Evolutionary conservation across 2,113 vertebrate species (phyloP), one percentile per base, ranked within the genome.

Genomic region (Thalassoma bifasciatum): DNA sequence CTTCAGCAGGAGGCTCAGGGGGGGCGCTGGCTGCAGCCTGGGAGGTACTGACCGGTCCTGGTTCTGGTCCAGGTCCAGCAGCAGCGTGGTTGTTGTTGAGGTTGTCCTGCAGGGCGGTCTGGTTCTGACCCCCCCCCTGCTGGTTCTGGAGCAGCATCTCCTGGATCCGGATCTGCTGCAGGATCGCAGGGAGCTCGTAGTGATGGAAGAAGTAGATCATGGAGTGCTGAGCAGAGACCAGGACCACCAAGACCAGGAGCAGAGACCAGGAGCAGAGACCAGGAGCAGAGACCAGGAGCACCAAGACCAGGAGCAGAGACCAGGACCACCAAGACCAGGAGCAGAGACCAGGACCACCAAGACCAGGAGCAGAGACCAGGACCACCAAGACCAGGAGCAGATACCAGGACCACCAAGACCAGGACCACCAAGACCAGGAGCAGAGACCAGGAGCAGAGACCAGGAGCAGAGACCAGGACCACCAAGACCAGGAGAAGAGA

Each of bases 151-250:
- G 89, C 57, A 99, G 89, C 97, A 99, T 94, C 94, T 99, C 97
- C 89, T 99, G 98, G 87, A 99, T 96, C 22, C 98, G 86, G 88
- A 99, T 95, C 93, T 99, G 98, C 90, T 99, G 98, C 70, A 99
- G 93, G 72, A 99, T 99, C 80, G 98, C 98, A 0, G 98, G 98
- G 63, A 99, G 93, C 94, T 99, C 98, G 0, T 98, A 98, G 90
- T 99, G 98, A 69, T 99, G 98, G 94, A 99, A 99, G 79, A 99
- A 99, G 86, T 99, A 99, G 87, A 99, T 96, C 98, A 99, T 99
- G 0, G 97, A 99, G 73, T 99, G 98, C 97, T 99, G 72, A 0
- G 13, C n/a, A n/a, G 46, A 77, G 66, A 42, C 21, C 2, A 61
- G 65, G 17, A 58, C 38, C n/a, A n/a, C n/a, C n/a, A 37, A 12